phyloP scores from a whole-genome alignment of 2,113 vertebrate genomes.

The Zapornia atra region DNA sequence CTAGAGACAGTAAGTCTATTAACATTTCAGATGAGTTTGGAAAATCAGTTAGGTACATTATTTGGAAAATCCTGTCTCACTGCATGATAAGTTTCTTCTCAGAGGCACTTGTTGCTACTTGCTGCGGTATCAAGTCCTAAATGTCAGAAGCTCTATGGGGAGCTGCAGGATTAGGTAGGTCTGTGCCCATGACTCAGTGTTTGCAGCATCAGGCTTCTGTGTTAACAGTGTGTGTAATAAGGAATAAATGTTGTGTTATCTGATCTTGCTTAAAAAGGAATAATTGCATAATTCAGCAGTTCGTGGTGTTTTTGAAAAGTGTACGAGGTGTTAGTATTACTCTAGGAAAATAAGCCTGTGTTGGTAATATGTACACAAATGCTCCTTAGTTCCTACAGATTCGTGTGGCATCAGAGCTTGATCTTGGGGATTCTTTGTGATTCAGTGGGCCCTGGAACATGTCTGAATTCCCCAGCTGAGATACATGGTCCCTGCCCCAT shows the following conservation, averaged over 20 bases:
- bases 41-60: constrained; percentile 33
- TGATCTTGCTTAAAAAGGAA: constrained; percentile 24
- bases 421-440: background rate
- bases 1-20: constrained; percentile 55
- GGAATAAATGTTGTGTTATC: constrained; percentile 15
- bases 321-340: background rate
- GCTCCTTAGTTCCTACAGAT: background rate
- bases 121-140: constrained; percentile 15
- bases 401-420: background rate
- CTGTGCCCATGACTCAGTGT: background rate
- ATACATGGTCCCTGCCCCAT: background rate
- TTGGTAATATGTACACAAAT: background rate
- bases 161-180: background rate
- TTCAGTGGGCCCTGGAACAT: background rate
- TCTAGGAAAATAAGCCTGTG: background rate
- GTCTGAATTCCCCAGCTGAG: background rate
- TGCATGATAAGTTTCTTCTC: background rate
- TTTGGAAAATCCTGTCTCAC: constrained; percentile 28
- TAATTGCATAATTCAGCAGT: constrained; percentile 35
- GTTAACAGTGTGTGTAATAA: constrained; percentile 19
- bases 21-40: constrained; percentile 46
- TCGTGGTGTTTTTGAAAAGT: background rate
- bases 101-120: constrained; percentile 53
- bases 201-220: constrained; percentile 2
- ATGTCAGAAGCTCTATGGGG: constrained; percentile 11